Base-by-base conservation (phyloP, 2,888 invertebrate genomes). In the Agrilus cyanescens region DNA sequence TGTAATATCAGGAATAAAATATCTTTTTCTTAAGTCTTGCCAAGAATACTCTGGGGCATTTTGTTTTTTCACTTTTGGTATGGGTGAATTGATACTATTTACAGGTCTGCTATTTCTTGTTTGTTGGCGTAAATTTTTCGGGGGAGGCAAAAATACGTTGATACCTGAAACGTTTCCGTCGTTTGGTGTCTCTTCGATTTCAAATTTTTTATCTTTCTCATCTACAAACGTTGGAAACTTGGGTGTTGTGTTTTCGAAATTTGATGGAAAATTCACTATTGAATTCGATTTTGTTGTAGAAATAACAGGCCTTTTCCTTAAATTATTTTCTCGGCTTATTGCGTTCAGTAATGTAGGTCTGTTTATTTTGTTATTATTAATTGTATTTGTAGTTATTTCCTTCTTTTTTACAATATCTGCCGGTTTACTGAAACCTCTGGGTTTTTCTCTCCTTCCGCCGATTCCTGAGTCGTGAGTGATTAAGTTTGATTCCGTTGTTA, bases 1-100 rank as follows among this genome's bases (percentile, higher is more conserved):
- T 40, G 66, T 63, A 43, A 62, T 66, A 47, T 67, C 67, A 1
- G 68, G 68, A 44, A 68, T 67, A 5, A 61, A 55, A 49, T 64
- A 65, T 40, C 59, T 51, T 31, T 57, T 53, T 44, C 64, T 52
- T 29, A 68, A 44, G 39, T 63, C 58, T 36, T 61, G 56, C 58
- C 63, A 61, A 32, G 63, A 54, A 39, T 57, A 44, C 13, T 45
- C 40, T 32, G 44, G 42, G 15, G 32, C 43, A 18, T 12, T 36
- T 16, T 20, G 37, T 12, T 45, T 41, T 46, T 49, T 47, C 41
- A 44, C 37, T 38, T 40, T 33, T 12, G 40, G 35, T 29, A 16
- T 37, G 18, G 16, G n/a, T 12, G 14, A 13, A 4, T 18, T 25
- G 12, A 25, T n/a, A 25, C 12, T 37, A 3, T 20, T 37, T 25